Evolutionary conservation across 2,888 invertebrate species (phyloP).

Genomic region (Tenthredo amoena): DNA sequence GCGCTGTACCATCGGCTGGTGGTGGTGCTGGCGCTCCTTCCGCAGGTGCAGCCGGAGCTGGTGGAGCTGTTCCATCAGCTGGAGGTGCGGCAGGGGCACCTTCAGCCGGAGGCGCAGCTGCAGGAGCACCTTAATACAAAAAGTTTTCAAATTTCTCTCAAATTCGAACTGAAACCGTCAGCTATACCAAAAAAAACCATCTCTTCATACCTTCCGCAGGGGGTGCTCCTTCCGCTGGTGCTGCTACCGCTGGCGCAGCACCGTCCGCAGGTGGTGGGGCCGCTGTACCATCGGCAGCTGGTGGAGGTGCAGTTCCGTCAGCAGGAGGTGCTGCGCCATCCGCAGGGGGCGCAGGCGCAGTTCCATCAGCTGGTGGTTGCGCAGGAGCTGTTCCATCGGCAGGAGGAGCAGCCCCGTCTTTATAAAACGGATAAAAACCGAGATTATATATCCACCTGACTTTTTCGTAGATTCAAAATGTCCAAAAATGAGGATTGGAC

Average conservation of each 20-base stretch:
- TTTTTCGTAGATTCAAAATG: background rate
- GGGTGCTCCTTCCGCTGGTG: slow-evolving; percentile 60
- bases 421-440: background rate
- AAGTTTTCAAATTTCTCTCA: background rate
- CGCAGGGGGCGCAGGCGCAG: slow-evolving; percentile 52
- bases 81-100: slow-evolving; percentile 73
- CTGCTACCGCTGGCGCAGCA: slow-evolving; percentile 69
- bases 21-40: slow-evolving; percentile 70
- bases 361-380: slow-evolving; percentile 48
- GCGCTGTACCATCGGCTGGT: slow-evolving; percentile 55
- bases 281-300: slow-evolving; percentile 64
- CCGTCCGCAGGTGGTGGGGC: slow-evolving; percentile 66
- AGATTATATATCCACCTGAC: background rate
- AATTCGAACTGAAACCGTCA: background rate
- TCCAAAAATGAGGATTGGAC: background rate
- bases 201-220: slow-evolving; percentile 1
- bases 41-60: slow-evolving; percentile 74
- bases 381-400: slow-evolving; percentile 54
- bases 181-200: background rate
- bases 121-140: slow-evolving; percentile 59
- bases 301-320: slow-evolving; percentile 60
- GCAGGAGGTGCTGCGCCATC: slow-evolving; percentile 56
- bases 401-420: slow-evolving; percentile 61
- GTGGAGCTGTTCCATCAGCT: slow-evolving; percentile 73
- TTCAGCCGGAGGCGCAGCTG: slow-evolving; percentile 72